phyloP scores from a whole-genome alignment of 2,113 vertebrate species.

The Phoxinus phoxinus region DNA sequence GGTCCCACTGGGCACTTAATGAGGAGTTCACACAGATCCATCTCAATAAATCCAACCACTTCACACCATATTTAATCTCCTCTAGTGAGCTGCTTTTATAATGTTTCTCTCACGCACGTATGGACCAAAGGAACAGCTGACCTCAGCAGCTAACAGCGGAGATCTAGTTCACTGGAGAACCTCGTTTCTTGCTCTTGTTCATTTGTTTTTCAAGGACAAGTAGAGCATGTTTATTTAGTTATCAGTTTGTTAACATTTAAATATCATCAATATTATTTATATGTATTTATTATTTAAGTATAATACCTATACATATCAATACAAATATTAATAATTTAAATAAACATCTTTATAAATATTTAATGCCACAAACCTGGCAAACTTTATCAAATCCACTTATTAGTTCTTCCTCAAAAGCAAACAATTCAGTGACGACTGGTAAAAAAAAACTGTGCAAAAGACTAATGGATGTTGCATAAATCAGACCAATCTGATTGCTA shows the following conservation, averaged over 20 bases:
- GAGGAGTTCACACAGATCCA: slow-evolving; percentile 41
- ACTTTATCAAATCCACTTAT: no score
- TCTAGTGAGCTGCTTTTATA: slow-evolving; percentile 24
- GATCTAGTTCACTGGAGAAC: slow-evolving; percentile 9
- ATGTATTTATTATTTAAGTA: no score
- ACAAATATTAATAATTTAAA: no score
- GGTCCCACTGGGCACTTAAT: slow-evolving; percentile 41
- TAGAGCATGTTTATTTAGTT: not conserved
- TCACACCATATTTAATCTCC: slow-evolving; percentile 48
- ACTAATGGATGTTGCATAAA: not conserved
- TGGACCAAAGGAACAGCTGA: not conserved
- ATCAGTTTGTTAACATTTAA: not conserved
- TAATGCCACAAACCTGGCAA: no score
- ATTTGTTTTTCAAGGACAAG: not conserved
- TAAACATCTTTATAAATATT: no score
- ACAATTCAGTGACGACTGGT: not conserved
- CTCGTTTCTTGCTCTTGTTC: not conserved
- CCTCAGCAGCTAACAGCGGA: slow-evolving; percentile 10
- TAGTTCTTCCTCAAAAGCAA: not conserved
- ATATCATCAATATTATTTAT: no score
- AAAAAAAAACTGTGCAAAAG: not conserved
- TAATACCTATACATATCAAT: no score
- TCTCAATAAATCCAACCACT: slow-evolving; percentile 43
- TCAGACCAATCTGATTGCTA: not conserved
- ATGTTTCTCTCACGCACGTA: slow-evolving; percentile 1